These are phyloP conservation scores for Pseudomyrmex flavicornis DNA, from an alignment of 1,140 invertebrate species.

Conservation along the genomic window DNA sequence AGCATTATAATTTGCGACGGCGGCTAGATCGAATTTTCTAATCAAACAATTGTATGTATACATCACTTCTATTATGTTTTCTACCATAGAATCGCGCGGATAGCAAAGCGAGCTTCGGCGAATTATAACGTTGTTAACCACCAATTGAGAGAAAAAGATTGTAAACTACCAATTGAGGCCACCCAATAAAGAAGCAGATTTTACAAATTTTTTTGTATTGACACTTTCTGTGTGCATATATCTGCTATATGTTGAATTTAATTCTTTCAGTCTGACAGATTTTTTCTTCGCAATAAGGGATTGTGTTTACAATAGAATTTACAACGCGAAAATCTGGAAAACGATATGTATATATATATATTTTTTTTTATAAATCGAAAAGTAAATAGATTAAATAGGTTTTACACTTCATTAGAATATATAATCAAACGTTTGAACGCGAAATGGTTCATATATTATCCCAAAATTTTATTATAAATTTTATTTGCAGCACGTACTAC, in stretches of 20 bases:
- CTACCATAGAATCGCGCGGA: conserved; percentile 50
- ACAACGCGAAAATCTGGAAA: background rate
- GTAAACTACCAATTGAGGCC: conserved; percentile 49
- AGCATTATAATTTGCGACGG: conserved; percentile 9
- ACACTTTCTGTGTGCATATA: background rate
- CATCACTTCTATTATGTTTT: conserved; percentile 45
- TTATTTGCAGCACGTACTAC: background rate
- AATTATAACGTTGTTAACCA: conserved; percentile 40
- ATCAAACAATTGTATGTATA: background rate
- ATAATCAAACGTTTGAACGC: background rate
- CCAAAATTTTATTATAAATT: background rate
- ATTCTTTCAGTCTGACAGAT: conserved; percentile 33
- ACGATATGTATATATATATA: background rate
- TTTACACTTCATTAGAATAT: conserved; percentile 22
- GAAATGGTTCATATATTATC: no score
- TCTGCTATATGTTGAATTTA: conserved; percentile 31
- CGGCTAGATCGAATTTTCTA: conserved; percentile 24
- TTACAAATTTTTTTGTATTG: conserved; percentile 12
- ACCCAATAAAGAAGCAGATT: conserved; percentile 39
- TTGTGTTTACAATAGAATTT: no score
- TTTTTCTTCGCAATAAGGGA: background rate
- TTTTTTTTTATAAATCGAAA: background rate
- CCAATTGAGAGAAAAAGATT: no score
- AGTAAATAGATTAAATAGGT: background rate
- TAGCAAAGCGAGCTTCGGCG: conserved; percentile 62